phyloP scores from a whole-genome alignment of 2,888 invertebrate genomes.

The Uloborus plumipes region DNA sequence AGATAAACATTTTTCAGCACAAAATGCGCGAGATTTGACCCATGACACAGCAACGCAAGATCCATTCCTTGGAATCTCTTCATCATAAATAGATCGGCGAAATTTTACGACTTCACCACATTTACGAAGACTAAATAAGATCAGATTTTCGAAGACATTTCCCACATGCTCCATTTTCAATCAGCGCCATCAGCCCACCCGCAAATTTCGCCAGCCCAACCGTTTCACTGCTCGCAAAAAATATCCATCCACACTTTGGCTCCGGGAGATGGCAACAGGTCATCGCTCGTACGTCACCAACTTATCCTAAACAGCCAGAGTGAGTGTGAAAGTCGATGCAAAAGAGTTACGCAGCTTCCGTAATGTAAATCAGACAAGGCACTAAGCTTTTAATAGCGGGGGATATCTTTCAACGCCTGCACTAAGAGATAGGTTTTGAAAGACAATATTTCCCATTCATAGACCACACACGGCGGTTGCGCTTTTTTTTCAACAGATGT shows the following conservation, averaged over 20 bases:
- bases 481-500: conserved; percentile 50
- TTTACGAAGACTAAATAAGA: too few species aligned
- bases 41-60: too few species aligned
- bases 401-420: conserved; percentile 36
- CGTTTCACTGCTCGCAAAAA: not conserved
- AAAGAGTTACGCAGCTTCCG: conserved; percentile 27
- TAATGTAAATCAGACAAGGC: conserved; percentile 1
- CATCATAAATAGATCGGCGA: too few species aligned
- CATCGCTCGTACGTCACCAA: conserved; percentile 38
- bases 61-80: too few species aligned
- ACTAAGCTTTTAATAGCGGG: conserved; percentile 37
- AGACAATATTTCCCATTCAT: conserved; percentile 24
- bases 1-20: too few species aligned
- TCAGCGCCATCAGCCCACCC: conserved; percentile 16
- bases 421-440: conserved; percentile 50
- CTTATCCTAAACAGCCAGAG: not conserved
- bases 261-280: conserved; percentile 25
- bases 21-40: too few species aligned
- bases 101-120: too few species aligned
- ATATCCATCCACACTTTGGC: conserved; percentile 29
- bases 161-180: too few species aligned
- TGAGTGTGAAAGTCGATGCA: conserved; percentile 11
- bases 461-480: conserved; percentile 43
- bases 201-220: not conserved
- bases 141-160: too few species aligned